phyloP scores from a whole-genome alignment of 2,797 vertebrate genomes.

The Rhabdophis nuchalis region DNA sequence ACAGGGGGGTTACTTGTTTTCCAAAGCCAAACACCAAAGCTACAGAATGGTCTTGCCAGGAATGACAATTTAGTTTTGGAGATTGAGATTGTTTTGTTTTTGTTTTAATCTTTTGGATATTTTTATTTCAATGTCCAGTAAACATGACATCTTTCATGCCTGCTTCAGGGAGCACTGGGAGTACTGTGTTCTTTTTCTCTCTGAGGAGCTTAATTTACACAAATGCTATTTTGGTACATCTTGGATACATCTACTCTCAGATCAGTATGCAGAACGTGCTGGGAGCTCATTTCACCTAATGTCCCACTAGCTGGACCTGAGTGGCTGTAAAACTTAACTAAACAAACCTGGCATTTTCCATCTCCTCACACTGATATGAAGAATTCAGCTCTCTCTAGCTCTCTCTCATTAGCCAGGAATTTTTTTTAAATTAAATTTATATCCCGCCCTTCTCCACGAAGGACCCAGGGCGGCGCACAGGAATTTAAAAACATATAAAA shows the following conservation, averaged over 20 bases:
- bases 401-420: no score
- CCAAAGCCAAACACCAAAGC: neutral
- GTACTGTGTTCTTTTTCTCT: neutral
- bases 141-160: neutral
- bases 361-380: conserved; percentile 17
- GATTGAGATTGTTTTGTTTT: neutral
- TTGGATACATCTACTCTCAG: conserved; percentile 15
- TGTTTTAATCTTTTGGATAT: conserved; percentile 19
- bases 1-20: no score
- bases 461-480: no score
- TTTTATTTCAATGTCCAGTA: conserved; percentile 20
- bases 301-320: conserved; percentile 10
- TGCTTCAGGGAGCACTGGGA: conserved; percentile 17
- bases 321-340: conserved; percentile 16
- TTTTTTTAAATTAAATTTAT: no score
- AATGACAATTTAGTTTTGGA: conserved; percentile 3
- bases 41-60: conserved; percentile 29
- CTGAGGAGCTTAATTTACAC: conserved; percentile 43
- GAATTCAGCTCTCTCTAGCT: neutral
- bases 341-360: conserved; percentile 28
- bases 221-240: conserved; percentile 11
- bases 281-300: conserved; percentile 27
- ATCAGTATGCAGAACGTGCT: neutral
- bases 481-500: no score
- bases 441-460: no score